Percentiles rank a stretch among this genome's conserved stretches.
Evolutionary conservation across 2,797 vertebrate species (phyloP).

Genomic region (Melopsittacus undulatus): DNA sequence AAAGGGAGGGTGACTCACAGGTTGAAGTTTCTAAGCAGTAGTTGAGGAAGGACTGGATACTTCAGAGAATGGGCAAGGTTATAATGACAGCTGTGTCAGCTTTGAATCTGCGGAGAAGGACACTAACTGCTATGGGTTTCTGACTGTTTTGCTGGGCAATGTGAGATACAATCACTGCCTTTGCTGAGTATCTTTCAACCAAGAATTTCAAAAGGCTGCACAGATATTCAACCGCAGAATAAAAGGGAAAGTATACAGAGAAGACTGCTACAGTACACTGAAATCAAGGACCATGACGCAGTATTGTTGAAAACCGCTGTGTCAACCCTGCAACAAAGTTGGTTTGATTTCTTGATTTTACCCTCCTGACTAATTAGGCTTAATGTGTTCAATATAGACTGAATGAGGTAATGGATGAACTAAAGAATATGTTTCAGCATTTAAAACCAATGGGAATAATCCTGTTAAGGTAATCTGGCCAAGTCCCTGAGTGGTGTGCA

Average conservation of each 20-base stretch:
- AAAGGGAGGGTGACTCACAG: background rate
- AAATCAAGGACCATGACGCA: background rate
- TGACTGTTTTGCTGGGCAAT: background rate
- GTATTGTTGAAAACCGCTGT: background rate
- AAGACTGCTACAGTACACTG: background rate
- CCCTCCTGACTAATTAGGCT: background rate
- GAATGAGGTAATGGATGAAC: background rate
- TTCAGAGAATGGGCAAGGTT: background rate
- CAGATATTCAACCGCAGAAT: background rate
- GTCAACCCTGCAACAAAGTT: background rate
- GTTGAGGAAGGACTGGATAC: background rate
- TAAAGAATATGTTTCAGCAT: background rate
- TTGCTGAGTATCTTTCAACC: background rate
- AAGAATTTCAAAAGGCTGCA: background rate
- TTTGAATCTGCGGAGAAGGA: background rate
- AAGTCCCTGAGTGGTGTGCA: background rate
- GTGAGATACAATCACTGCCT: background rate
- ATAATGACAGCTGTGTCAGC: background rate
- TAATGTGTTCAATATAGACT: background rate
- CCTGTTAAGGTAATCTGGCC: background rate
- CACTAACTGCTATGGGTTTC: background rate
- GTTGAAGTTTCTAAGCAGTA: background rate
- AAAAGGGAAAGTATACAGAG: background rate
- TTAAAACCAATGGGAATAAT: conserved; percentile 6
- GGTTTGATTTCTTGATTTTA: background rate